A percentile compares a stretch with the other conserved stretches of the same genome.
These are phyloP conservation scores for Lingula anatina DNA, from an alignment of 2,888 invertebrate genomes.

Conservation along the genomic window DNA sequence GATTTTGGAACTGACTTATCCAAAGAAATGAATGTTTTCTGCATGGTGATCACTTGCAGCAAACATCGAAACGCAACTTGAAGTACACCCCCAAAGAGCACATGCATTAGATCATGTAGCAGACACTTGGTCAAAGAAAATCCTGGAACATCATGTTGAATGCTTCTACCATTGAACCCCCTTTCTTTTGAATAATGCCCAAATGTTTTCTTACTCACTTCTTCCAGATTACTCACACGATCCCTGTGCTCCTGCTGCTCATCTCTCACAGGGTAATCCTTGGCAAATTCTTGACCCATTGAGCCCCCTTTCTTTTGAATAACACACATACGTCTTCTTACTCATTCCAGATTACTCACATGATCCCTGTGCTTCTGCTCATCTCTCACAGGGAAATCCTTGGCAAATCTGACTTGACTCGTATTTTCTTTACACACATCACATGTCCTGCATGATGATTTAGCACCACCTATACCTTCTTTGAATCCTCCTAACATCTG, in stretches of 20 bases:
- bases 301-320: too few species aligned
- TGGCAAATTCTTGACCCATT: too few species aligned
- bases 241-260: too few species aligned
- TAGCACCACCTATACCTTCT: constrained; percentile 10
- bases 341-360: too few species aligned
- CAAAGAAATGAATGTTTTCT: constrained; percentile 1
- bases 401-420: too few species aligned
- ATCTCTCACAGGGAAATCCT: too few species aligned
- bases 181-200: constrained; percentile 8
- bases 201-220: not conserved
- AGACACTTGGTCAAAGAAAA: constrained; percentile 10
- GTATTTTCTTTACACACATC: too few species aligned
- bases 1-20: not conserved
- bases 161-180: constrained; percentile 5
- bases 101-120: constrained; percentile 12
- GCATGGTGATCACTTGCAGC: constrained; percentile 1
- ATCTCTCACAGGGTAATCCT: too few species aligned
- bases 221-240: not conserved
- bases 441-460: constrained; percentile 11
- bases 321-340: too few species aligned
- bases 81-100: constrained; percentile 8
- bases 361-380: too few species aligned
- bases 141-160: constrained; percentile 3
- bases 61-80: not conserved
- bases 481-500: constrained; percentile 13